Percentiles rank a stretch among this genome's conserved stretches.
These are phyloP conservation scores for Ichneumoninae sp. DNA, from an alignment of 2,888 invertebrate species.

Conservation along the genomic window DNA sequence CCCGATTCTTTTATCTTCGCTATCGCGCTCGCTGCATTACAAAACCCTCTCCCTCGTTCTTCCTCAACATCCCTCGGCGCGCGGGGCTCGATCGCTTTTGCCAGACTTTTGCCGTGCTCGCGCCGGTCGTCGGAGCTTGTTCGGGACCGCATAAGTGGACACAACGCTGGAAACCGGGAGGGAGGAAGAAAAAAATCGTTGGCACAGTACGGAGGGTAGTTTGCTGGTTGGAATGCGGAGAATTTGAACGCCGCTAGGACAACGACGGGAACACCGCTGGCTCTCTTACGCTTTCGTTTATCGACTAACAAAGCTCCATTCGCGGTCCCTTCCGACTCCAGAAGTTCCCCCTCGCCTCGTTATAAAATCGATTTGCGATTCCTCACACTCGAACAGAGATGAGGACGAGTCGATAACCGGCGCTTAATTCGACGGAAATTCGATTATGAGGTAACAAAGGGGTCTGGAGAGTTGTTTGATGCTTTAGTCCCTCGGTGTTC, in stretches of 20 bases:
- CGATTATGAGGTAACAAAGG: constrained; percentile 46
- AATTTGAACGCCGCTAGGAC: constrained; percentile 24
- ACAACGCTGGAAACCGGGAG: not conserved
- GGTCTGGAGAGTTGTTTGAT: constrained; percentile 23
- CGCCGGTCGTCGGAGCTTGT: not conserved
- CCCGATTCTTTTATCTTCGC: constrained; percentile 44
- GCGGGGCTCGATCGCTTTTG: constrained; percentile 31
- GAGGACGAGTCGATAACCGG: constrained; percentile 13
- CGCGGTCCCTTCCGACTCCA: not conserved
- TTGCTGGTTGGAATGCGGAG: constrained; percentile 27
- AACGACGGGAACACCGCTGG: not conserved
- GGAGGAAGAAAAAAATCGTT: constrained; percentile 23
- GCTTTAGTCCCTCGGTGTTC: not conserved
- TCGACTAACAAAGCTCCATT: not conserved
- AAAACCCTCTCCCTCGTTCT: not conserved
- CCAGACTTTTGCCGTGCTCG: constrained; percentile 11
- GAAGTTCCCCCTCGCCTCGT: not conserved
- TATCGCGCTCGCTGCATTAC: constrained; percentile 25
- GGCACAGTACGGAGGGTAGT: constrained; percentile 34
- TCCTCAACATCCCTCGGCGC: constrained; percentile 23
- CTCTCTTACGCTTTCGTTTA: constrained; percentile 11
- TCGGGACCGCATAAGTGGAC: constrained; percentile 14
- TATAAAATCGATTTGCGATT: constrained; percentile 42
- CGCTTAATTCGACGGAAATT: constrained; percentile 47
- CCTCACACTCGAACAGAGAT: constrained; percentile 25